A percentile compares a stretch with the other conserved stretches of the same genome.
Evolutionary conservation across 2,888 invertebrate species (phyloP).

Genomic region (Lasioglossum pauxillum): DNA sequence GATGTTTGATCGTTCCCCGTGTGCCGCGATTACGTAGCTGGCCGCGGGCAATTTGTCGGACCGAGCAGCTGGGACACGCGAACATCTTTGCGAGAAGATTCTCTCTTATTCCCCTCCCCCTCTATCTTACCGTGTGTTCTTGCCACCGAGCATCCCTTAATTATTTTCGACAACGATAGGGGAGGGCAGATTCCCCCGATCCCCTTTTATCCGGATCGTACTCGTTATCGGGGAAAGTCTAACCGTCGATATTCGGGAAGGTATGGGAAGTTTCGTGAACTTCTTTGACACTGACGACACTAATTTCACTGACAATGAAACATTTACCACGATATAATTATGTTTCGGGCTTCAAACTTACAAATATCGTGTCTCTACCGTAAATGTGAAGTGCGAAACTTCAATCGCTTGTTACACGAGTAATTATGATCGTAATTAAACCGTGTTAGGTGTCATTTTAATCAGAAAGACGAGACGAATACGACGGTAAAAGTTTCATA

Average conservation of each 20-base stretch:
- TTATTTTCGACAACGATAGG: background rate
- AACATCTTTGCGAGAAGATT: background rate
- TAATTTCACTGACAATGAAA: too few species aligned
- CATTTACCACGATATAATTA: too few species aligned
- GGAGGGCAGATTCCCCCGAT: background rate
- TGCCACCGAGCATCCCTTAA: background rate
- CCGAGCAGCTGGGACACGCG: background rate
- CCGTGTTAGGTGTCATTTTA: too few species aligned
- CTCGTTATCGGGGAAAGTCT: background rate
- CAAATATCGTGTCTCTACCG: too few species aligned
- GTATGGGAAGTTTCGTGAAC: too few species aligned
- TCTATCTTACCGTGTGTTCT: background rate
- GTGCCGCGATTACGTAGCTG: background rate
- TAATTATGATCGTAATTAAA: too few species aligned
- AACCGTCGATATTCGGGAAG: background rate
- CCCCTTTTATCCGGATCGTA: background rate
- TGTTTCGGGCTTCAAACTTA: too few species aligned
- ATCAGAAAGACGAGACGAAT: too few species aligned
- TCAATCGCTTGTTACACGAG: too few species aligned
- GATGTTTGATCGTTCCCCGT: slow-evolving; percentile 17
- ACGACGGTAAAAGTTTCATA: too few species aligned
- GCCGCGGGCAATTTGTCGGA: background rate
- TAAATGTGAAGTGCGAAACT: too few species aligned
- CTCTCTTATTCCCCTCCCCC: background rate
- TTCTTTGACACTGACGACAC: too few species aligned